Evolutionary conservation across 2,888 invertebrate genomes (phyloP), one percentile per base, ranked within the genome.

Genomic region (Eristalis arbustorum): DNA sequence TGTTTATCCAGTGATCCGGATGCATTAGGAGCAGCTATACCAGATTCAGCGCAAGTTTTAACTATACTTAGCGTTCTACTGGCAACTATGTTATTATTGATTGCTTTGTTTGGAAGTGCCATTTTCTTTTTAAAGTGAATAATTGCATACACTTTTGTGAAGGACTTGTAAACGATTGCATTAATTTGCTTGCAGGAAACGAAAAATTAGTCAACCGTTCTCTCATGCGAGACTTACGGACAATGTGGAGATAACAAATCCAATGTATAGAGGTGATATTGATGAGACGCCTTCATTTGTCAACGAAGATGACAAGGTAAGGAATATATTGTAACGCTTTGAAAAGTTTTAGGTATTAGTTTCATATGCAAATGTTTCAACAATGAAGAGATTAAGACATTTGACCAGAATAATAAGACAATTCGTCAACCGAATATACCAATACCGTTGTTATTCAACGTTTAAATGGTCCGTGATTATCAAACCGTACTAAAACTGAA

Each of bases 211-310:
- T 3, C 93, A 94, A 88, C 94, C 95, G 69, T 97, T 97, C 91
- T 95, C 95, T 89, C 97, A 97, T 93, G 95, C 96, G 83, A 94
- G 97, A 13, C 95, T 97, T 90, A 94, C 96, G 80, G 97, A 97
- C 93, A 97, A 96, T 93, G 96, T 97, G 91, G 97, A 97, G 94
- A 96, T 96, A 90, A 95, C 94, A 91, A 97, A 97, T 94, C 97
- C 97, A 34, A 97, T 97, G 95, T 97, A 97, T 93, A 94, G 96
- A 76, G 96, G 95, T 82, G 96, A 95, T 90, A 94, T 94, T 87
- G 96, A 96, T 88, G 94, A 95, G 89, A 95, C 95, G 85, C 95
- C 95, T 25, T 90, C 92, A 0, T 93, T 92, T 84, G 91, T 91
- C 2, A 95, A 95, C 88, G 94, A 94, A 90, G 93, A 95, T 49